These are phyloP conservation scores for Thamnophis sirtalis DNA, from an alignment of 2,113 vertebrate genomes.

Conservation along the genomic window DNA sequence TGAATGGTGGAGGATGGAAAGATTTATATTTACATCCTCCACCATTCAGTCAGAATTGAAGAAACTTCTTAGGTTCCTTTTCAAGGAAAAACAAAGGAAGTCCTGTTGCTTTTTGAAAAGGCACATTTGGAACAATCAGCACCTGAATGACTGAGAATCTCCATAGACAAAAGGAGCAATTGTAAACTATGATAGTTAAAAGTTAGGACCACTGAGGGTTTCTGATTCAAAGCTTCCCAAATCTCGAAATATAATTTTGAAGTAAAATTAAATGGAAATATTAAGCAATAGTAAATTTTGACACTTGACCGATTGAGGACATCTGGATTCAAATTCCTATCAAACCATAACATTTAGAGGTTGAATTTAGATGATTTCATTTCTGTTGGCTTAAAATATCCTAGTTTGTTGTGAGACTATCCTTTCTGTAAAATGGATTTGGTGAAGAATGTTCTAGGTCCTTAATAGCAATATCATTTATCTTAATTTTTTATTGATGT, in stretches of 20 bases:
- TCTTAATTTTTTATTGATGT: not conserved
- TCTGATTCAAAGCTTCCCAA: not conserved
- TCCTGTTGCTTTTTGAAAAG: not conserved
- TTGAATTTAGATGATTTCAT: not conserved
- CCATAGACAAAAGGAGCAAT: not conserved
- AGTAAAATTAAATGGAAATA: not conserved
- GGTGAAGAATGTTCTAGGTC: not conserved
- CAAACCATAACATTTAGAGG: not conserved
- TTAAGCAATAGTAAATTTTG: not conserved
- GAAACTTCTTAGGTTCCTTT: not conserved
- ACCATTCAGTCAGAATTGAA: not conserved
- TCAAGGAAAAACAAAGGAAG: not conserved
- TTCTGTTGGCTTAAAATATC: not conserved
- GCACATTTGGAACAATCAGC: not conserved
- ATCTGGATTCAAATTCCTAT: not conserved
- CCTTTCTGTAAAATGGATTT: not conserved
- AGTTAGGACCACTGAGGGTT: not conserved
- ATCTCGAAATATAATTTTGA: not conserved
- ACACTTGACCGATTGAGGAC: not conserved
- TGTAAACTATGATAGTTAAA: not conserved
- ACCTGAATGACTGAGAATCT: not conserved
- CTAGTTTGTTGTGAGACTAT: not conserved
- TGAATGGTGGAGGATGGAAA: not conserved
- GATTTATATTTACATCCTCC: not conserved
- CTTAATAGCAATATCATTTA: not conserved